Conservation (phyloP, 2,113 vertebrate species). For the Porphyrio hochstetteri region DNA sequence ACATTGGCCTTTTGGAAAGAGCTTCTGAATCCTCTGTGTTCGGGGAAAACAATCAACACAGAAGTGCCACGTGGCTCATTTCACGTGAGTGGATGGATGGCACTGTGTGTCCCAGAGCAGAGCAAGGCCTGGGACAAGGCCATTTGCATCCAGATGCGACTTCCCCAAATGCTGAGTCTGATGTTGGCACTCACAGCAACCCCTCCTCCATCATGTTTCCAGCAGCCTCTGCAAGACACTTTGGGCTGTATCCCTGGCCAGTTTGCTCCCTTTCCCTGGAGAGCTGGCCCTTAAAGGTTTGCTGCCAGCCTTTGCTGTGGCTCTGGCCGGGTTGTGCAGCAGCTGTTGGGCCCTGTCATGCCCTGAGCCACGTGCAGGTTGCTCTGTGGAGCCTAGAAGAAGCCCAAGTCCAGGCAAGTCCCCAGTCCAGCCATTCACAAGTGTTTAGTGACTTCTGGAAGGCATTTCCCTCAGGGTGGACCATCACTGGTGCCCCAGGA, state of each 20-base stretch:
- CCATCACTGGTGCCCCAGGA: background rate
- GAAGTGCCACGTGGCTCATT: background rate
- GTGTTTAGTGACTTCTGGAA: background rate
- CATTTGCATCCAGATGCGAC: background rate
- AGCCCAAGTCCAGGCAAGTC: background rate
- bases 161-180: background rate
- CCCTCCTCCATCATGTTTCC: background rate
- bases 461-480: background rate
- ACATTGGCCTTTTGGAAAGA: background rate
- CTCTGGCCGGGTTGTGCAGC: background rate
- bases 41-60: background rate
- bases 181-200: background rate
- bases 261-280: background rate
- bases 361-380: fast-evolving
- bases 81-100: background rate
- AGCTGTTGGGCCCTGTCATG: background rate
- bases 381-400: background rate
- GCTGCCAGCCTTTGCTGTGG: background rate
- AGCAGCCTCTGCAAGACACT: background rate
- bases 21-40: background rate
- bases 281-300: background rate
- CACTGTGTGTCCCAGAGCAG: background rate
- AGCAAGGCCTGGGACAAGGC: background rate
- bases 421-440: background rate
- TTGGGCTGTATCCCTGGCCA: background rate